Percentiles rank a stretch among this genome's conserved stretches.
Conservation (phyloP, 2,797 vertebrate genomes). For the Bradypodion pumilum region DNA sequence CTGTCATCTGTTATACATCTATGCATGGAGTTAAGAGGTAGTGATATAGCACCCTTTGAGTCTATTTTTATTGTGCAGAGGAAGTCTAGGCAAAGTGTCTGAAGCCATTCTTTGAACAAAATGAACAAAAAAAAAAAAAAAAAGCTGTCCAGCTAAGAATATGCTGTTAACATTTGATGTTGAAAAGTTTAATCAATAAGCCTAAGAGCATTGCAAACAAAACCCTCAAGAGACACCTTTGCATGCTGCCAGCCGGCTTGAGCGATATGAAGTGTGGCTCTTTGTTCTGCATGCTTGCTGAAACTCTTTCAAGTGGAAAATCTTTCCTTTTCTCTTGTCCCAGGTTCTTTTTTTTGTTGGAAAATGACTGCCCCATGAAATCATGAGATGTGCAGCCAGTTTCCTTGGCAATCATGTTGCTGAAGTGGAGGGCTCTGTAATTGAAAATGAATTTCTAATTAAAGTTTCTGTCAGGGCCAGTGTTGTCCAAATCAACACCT, state of each 20-base stretch:
- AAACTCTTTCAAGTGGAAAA: constrained; percentile 30
- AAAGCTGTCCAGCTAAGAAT: neutral
- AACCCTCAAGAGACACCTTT: constrained; percentile 36
- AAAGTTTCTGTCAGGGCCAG: constrained; percentile 39
- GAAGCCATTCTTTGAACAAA: constrained; percentile 30
- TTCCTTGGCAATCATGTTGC: constrained; percentile 26
- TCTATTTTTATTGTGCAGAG: constrained; percentile 41
- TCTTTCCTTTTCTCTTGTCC: constrained; percentile 38
- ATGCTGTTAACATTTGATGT: constrained; percentile 20
- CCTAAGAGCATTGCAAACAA: constrained; percentile 37
- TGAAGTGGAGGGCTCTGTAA: constrained; percentile 40
- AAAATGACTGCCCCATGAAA: constrained; percentile 40
- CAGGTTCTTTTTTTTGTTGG: constrained; percentile 65
- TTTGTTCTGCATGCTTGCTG: constrained; percentile 44
- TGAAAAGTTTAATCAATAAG: constrained; percentile 58
- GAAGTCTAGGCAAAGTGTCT: constrained; percentile 31
- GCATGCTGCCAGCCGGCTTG: constrained; percentile 8
- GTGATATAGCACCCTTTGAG: constrained; percentile 20
- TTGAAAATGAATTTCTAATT: constrained; percentile 45
- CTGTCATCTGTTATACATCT: constrained; percentile 13
- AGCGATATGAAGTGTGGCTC: constrained; percentile 26
- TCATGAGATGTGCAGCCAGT: constrained; percentile 29
- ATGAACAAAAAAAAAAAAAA: neutral
- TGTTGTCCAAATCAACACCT: constrained; percentile 30
- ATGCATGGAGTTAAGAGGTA: constrained; percentile 18